Conservation (phyloP, 2,888 invertebrate genomes). For the Drosophila niveifrons region DNA sequence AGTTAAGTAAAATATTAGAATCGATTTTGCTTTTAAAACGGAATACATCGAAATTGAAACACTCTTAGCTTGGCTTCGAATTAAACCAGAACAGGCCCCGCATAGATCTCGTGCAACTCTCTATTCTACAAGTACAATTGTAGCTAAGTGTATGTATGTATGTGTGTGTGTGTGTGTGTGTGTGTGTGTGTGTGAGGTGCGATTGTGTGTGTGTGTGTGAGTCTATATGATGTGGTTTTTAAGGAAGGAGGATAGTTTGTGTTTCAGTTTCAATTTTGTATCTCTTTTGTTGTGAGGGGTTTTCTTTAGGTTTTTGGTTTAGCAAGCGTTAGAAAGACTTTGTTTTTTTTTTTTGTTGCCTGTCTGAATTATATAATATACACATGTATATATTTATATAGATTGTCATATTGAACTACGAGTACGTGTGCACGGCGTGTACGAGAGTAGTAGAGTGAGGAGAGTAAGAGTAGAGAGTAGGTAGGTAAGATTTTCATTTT, state of each 20-base stretch:
- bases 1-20: too few species aligned
- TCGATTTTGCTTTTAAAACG: too few species aligned
- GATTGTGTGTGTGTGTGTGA: not conserved
- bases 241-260: not conserved
- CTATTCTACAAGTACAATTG: conserved; percentile 9
- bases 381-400: not conserved
- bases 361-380: conserved; percentile 34
- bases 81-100: conserved; percentile 5
- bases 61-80: not conserved
- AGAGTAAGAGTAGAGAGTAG: conserved; percentile 9
- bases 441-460: not conserved
- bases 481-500: not conserved
- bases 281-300: not conserved
- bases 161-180: not conserved
- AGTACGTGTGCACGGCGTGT: conserved; percentile 20
- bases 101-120: conserved; percentile 12
- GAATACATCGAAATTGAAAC: too few species aligned
- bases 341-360: conserved; percentile 40
- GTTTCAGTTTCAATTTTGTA: not conserved
- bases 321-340: conserved; percentile 31
- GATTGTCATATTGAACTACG: conserved; percentile 28
- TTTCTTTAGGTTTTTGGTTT: not conserved
- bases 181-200: not conserved
- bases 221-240: conserved; percentile 20
- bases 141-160: not conserved